phyloP scores from a whole-genome alignment of 2,797 vertebrate species.

The Galaxias olidus region DNA sequence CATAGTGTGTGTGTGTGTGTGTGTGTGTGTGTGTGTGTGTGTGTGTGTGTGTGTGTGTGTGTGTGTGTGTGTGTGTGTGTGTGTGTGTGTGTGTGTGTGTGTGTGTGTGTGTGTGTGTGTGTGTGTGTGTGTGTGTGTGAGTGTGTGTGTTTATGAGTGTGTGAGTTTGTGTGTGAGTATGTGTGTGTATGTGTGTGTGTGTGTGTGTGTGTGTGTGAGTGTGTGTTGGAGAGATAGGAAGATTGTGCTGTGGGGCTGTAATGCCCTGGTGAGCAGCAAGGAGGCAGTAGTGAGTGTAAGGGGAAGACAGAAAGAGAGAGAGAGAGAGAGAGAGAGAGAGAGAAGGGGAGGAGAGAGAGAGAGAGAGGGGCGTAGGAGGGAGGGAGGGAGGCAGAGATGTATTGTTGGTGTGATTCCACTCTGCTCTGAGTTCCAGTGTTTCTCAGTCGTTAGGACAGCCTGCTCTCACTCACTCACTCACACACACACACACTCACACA shows the following conservation, averaged over 20 bases:
- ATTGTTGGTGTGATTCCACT: too few relatives aligned
- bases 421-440: too few relatives aligned
- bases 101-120: not conserved
- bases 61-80: slow-evolving; percentile 3
- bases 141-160: too few relatives aligned
- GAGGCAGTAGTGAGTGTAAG: too few relatives aligned
- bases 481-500: slow-evolving; percentile 9
- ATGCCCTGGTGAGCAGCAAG: slow-evolving; percentile 87
- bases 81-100: slow-evolving; percentile 6
- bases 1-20: not conserved
- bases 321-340: not conserved
- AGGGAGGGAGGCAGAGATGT: too few relatives aligned
- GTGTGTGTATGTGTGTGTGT: slow-evolving; percentile 63
- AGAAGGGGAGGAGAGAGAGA: slow-evolving; percentile 11
- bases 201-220: slow-evolving; percentile 62
- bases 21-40: not conserved
- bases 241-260: slow-evolving; percentile 70
- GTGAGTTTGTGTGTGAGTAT: not conserved
- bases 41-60: not conserved
- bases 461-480: too few relatives aligned
- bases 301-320: slow-evolving; percentile 48
- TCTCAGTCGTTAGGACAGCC: too few relatives aligned
- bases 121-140: too few relatives aligned
- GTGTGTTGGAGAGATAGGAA: too few relatives aligned
- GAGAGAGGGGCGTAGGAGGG: slow-evolving; percentile 40